Percentiles rank a stretch among this genome's conserved stretches.
phyloP scores from a whole-genome alignment of 1,140 invertebrate genomes.

The Lepidostoma basale region DNA sequence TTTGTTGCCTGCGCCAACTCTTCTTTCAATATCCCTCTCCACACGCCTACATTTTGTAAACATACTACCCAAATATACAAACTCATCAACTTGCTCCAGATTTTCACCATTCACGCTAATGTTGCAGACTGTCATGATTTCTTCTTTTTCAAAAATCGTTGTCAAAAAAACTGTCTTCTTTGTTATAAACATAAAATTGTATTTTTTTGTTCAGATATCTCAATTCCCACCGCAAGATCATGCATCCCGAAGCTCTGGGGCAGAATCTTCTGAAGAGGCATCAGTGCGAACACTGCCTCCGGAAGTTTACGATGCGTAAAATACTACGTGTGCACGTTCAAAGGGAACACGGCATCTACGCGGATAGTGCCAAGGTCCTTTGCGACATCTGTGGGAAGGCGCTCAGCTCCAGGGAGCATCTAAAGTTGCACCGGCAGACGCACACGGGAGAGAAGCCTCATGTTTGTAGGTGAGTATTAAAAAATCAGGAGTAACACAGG shows the following conservation, averaged over 20 bases:
- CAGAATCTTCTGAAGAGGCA: slow-evolving; percentile 48
- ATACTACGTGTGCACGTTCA: slow-evolving; percentile 63
- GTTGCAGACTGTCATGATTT: no score
- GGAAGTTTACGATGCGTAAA: slow-evolving; percentile 59
- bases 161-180: neutral
- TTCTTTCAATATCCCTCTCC: no score
- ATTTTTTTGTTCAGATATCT: slow-evolving; percentile 48
- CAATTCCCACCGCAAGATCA: slow-evolving; percentile 52
- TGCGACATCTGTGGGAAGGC: slow-evolving; percentile 81
- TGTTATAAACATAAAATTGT: neutral
- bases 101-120: no score
- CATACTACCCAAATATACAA: no score
- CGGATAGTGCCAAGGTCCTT: slow-evolving; percentile 61
- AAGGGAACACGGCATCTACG: slow-evolving; percentile 61
- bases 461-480: slow-evolving; percentile 61
- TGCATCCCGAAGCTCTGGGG: slow-evolving; percentile 54
- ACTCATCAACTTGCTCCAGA: no score
- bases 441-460: slow-evolving; percentile 77
- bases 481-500: no score
- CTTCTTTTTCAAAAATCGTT: no score
- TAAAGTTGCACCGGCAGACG: slow-evolving; percentile 73
- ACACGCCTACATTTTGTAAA: no score
- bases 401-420: slow-evolving; percentile 71
- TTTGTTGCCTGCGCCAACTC: no score
- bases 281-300: slow-evolving; percentile 57